Base-by-base conservation (phyloP, 2,888 invertebrate genomes). In the Nipponacmea schrenckii region DNA sequence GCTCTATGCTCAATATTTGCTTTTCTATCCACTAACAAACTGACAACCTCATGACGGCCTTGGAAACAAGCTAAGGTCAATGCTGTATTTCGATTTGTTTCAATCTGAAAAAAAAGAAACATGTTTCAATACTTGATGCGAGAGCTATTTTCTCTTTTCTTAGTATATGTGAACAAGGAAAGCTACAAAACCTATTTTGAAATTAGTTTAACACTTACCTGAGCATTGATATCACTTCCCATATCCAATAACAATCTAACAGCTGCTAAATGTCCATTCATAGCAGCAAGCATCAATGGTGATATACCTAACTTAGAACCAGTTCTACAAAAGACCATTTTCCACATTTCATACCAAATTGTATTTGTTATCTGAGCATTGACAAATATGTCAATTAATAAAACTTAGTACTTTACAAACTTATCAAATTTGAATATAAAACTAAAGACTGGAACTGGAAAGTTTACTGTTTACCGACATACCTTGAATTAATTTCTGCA, bases 1-100 rank as follows among this genome's bases (percentile, higher is more conserved):
- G 99, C 98, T 81, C 99, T 93, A 91, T 99, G 99, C 90, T 99
- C 99, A 64, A 99, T 97, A 90, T 99, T 98, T 39, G 99, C 98
- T 88, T 97, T 96, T 79, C 97, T 93, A 90, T 98, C 97, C 17
- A 99, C 92, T 71, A 99, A 91, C 70, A 99, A 92, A 88, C 96
- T 96, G 68, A 99, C 99, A 67, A 99, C 99, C 89, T 99, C 99
- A 89, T 98, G 97, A 62, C 98, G 93, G 80, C 99, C 98, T 93
- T 98, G 98, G 91, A 99, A 98, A 90, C 98, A 98, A 50, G 99
- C 99, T 81, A 99, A 92, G 50, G 98, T 99, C 81, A 99, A 92
- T 44, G 99, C 99, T 39, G 99, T 99, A 90, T 99, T 99, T 72
- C 98, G 92, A 90, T 99, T 99, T 62, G 99, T 99, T 91, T 99